Evolutionary conservation across 1,140 invertebrate genomes (phyloP).

Genomic region (Heterodera schachtii): DNA sequence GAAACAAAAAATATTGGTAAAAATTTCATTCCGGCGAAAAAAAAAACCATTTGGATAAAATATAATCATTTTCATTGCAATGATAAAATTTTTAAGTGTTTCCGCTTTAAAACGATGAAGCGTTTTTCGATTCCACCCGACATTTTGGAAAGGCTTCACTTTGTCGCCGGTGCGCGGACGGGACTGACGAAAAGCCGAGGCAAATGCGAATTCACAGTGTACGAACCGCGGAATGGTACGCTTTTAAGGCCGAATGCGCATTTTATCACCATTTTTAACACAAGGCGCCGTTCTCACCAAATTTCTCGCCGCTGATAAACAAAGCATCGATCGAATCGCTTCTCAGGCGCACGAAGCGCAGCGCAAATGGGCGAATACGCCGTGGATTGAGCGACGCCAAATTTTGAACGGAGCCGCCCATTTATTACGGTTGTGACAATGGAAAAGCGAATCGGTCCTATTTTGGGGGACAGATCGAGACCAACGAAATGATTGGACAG

Average conservation of each 20-base stretch:
- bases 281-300: slow-evolving; percentile 26
- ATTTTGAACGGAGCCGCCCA: slow-evolving; percentile 24
- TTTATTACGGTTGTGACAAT: slow-evolving; percentile 16
- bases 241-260: slow-evolving; percentile 20
- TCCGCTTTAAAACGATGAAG: slow-evolving; percentile 22
- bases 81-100: too few species aligned
- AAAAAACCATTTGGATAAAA: too few species aligned
- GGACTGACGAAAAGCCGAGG: slow-evolving; percentile 18
- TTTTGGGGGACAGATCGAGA: too few species aligned
- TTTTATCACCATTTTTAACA: slow-evolving; percentile 8
- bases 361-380: slow-evolving; percentile 19
- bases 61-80: too few species aligned
- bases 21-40: too few species aligned
- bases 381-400: slow-evolving; percentile 36
- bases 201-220: slow-evolving; percentile 23
- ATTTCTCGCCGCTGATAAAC: slow-evolving; percentile 11
- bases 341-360: slow-evolving; percentile 21
- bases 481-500: too few species aligned
- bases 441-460: too few species aligned
- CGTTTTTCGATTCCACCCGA: slow-evolving; percentile 44
- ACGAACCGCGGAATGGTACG: slow-evolving; percentile 32
- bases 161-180: slow-evolving; percentile 30
- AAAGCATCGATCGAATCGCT: slow-evolving; percentile 22
- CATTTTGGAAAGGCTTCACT: slow-evolving; percentile 59
- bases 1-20: too few species aligned